A percentile compares a stretch with the other conserved stretches of the same genome.
Evolutionary conservation across 2,113 vertebrate genomes (phyloP).

Genomic region (Donacobius atricapilla): DNA sequence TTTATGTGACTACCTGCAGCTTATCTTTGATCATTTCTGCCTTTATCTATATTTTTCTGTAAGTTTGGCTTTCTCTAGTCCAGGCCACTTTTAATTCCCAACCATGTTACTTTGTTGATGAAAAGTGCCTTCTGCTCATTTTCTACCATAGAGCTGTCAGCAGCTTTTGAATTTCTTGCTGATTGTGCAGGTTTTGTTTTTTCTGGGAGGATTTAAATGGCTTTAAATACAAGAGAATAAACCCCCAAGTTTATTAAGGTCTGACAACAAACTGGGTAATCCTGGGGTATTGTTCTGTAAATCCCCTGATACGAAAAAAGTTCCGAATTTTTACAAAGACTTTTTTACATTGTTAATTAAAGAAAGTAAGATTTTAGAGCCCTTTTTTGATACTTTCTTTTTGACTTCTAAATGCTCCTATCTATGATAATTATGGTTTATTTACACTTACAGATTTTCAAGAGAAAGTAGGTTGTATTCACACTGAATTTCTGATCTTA

Average conservation of each 20-base stretch:
- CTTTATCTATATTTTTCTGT: not conserved
- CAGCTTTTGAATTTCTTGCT: slow-evolving; percentile 20
- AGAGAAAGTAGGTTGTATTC: not conserved
- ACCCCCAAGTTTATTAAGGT: not conserved
- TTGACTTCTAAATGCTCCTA: not conserved
- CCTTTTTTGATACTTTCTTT: not conserved
- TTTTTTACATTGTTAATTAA: not conserved
- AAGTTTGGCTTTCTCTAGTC: not conserved
- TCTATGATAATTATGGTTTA: not conserved
- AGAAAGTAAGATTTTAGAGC: not conserved
- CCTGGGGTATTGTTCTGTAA: not conserved
- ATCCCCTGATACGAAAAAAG: not conserved
- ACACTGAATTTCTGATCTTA: not conserved
- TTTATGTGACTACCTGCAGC: not conserved
- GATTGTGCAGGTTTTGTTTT: not conserved
- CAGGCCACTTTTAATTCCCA: not conserved
- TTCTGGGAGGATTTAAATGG: not conserved
- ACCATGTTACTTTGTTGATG: not conserved
- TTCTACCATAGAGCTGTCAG: not conserved
- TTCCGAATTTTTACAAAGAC: not conserved
- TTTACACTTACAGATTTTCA: not conserved
- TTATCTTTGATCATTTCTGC: not conserved
- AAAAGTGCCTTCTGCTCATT: not conserved
- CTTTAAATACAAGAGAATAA: slow-evolving; percentile 7
- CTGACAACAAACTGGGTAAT: not conserved